A percentile compares a stretch with the other conserved stretches of the same genome.
Evolutionary conservation across 92 coral and sea anemone species (phyloP).

Genomic region (Meandrina meandrites): DNA sequence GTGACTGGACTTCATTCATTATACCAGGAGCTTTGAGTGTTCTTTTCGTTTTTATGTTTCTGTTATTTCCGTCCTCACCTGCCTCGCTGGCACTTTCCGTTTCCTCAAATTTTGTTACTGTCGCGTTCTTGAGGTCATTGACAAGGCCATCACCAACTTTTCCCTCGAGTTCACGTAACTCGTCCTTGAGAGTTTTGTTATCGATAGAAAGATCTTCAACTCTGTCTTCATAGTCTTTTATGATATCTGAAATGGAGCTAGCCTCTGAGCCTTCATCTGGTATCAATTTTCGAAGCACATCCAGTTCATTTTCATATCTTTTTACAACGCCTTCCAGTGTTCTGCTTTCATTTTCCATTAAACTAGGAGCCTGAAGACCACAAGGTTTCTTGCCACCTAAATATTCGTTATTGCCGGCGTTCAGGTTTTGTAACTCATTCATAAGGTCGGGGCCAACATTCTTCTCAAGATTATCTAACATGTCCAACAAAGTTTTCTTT

Average conservation of each 20-base stretch:
- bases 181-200: neutral
- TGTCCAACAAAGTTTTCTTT: neutral
- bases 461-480: neutral
- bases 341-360: slow-evolving; percentile 19
- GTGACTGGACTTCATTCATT: neutral
- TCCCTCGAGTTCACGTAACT: slow-evolving; percentile 31
- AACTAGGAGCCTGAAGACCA: slow-evolving; percentile 19
- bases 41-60: neutral
- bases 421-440: slow-evolving; percentile 1
- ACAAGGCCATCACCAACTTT: slow-evolving; percentile 51
- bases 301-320: slow-evolving; percentile 54
- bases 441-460: slow-evolving; percentile 17
- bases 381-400: neutral
- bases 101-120: neutral
- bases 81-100: neutral
- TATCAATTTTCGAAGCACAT: slow-evolving; percentile 21
- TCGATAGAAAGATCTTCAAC: neutral
- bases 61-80: neutral
- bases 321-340: slow-evolving; percentile 50
- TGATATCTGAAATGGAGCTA: slow-evolving; percentile 6
- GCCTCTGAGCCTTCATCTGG: slow-evolving; percentile 13
- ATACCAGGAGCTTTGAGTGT: slow-evolving; percentile 14
- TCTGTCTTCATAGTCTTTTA: slow-evolving; percentile 40
- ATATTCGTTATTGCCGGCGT: neutral
- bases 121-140: neutral